Evolutionary conservation across 2,888 invertebrate genomes (phyloP).

Genomic region (Campaea margaritaria): DNA sequence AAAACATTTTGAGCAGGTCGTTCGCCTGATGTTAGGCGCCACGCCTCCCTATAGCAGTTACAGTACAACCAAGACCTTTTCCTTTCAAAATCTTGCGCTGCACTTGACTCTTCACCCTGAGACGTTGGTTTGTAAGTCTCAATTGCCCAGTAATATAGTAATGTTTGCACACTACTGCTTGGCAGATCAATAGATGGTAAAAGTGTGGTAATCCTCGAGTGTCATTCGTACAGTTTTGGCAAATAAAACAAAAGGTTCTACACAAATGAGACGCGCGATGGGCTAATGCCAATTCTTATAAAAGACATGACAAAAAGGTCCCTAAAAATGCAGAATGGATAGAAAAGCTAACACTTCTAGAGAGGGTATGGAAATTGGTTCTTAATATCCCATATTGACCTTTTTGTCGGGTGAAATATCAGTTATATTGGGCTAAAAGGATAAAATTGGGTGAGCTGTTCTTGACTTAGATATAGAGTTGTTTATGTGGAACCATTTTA

Average conservation of each 20-base stretch:
- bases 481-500: no score
- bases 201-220: no score
- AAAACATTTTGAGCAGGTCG: not conserved
- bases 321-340: slow-evolving; percentile 9
- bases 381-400: slow-evolving; percentile 31
- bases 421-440: slow-evolving; percentile 24
- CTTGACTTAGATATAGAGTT: slow-evolving; percentile 12
- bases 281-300: not conserved
- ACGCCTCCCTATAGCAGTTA: no score
- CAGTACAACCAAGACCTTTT: no score
- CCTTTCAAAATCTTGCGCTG: no score
- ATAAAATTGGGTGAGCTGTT: slow-evolving; percentile 4
- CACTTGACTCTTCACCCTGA: no score
- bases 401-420: slow-evolving; percentile 29
- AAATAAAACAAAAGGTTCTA: no score
- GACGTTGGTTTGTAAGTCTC: no score
- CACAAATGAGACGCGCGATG: not conserved
- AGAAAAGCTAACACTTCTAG: slow-evolving; percentile 24
- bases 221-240: no score
- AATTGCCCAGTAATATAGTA: no score
- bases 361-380: slow-evolving; percentile 26
- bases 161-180: no score
- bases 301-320: slow-evolving; percentile 9
- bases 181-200: no score
- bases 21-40: not conserved